These are phyloP conservation scores for Punctoribates punctum DNA, from an alignment of 2,888 invertebrate genomes.

Conservation along the genomic window DNA sequence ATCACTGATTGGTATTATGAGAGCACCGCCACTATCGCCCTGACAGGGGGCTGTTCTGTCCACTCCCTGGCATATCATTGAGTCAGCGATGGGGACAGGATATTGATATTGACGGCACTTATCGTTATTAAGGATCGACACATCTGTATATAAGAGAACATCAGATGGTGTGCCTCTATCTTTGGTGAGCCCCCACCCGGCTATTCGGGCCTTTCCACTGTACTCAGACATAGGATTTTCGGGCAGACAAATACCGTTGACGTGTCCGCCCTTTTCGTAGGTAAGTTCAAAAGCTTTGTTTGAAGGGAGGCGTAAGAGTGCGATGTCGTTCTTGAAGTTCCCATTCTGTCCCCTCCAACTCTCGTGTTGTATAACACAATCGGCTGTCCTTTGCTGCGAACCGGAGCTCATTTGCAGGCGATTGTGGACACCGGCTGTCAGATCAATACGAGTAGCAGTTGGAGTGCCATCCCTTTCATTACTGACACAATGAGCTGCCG, in stretches of 20 bases:
- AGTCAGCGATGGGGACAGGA: conserved; percentile 28
- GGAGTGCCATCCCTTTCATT: conserved; percentile 26
- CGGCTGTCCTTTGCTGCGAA: neutral
- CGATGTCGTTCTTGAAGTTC: conserved; percentile 27
- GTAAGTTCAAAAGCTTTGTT: conserved; percentile 1
- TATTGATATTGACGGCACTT: conserved; percentile 37
- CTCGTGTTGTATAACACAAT: conserved; percentile 28
- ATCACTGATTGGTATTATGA: conserved; percentile 1
- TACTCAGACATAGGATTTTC: conserved; percentile 6
- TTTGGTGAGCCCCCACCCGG: conserved; percentile 37
- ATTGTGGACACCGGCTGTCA: conserved; percentile 21
- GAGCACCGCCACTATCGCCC: conserved; percentile 38
- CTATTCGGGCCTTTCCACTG: conserved; percentile 19
- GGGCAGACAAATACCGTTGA: conserved; percentile 35
- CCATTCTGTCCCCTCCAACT: conserved; percentile 24
- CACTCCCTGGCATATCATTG: conserved; percentile 37
- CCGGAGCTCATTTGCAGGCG: no score
- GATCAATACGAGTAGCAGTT: conserved; percentile 8
- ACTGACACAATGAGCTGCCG: conserved; percentile 36
- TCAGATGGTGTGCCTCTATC: conserved; percentile 29
- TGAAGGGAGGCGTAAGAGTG: conserved; percentile 12
- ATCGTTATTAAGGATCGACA: neutral
- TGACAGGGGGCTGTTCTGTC: conserved; percentile 38
- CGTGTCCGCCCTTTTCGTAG: conserved; percentile 20
- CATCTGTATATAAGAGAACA: conserved; percentile 25